A percentile compares a stretch with the other conserved stretches of the same genome.
These are phyloP conservation scores for Kryptopterus vitreolus DNA, from an alignment of 2,797 vertebrate genomes.

Conservation along the genomic window DNA sequence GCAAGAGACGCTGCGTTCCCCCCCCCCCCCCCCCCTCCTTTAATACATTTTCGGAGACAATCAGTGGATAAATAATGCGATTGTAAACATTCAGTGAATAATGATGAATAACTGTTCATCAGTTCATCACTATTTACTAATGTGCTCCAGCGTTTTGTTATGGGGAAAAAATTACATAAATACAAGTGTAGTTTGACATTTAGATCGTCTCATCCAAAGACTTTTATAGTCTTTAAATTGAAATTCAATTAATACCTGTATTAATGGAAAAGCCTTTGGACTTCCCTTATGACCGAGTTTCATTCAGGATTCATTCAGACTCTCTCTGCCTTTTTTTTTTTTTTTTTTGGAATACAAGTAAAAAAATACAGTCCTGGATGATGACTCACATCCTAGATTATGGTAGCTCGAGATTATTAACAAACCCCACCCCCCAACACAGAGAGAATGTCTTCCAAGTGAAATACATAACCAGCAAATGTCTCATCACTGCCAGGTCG, in stretches of 20 bases:
- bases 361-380: background rate
- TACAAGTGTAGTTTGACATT: background rate
- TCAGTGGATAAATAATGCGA: background rate
- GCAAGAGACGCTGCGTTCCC: too few relatives aligned
- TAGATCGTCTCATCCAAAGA: background rate
- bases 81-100: background rate
- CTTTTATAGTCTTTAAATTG: background rate
- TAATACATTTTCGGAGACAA: background rate
- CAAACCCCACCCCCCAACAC: background rate
- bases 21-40: too few relatives aligned
- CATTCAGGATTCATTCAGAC: background rate
- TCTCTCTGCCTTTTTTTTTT: background rate
- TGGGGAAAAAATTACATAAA: background rate
- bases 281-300: background rate
- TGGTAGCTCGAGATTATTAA: background rate
- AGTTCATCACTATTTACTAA: slow-evolving; percentile 9
- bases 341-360: background rate
- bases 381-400: background rate
- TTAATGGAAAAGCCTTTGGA: background rate
- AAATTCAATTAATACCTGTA: background rate
- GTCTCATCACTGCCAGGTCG: background rate
- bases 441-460: too few relatives aligned
- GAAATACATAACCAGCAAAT: background rate
- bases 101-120: background rate
- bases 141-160: slow-evolving; percentile 1